phyloP scores from a whole-genome alignment of 2,888 invertebrate genomes.

The Linyphia triangularis region DNA sequence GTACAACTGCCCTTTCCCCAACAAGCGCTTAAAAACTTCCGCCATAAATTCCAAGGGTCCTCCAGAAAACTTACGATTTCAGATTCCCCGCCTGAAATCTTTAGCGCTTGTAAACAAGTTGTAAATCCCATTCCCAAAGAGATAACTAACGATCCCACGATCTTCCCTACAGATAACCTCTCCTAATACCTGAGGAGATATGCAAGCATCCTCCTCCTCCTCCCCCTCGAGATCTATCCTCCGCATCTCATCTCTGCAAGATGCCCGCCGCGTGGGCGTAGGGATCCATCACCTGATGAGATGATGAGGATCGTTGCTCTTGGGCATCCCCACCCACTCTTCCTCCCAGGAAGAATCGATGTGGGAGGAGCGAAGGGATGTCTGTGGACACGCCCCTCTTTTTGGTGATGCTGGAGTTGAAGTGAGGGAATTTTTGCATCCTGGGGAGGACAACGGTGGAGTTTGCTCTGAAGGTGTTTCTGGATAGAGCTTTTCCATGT shows the following conservation, averaged over 20 bases:
- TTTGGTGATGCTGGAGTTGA: neutral
- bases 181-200: neutral
- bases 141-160: slow-evolving; percentile 4
- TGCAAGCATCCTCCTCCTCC: slow-evolving; percentile 24
- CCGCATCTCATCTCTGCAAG: slow-evolving; percentile 10
- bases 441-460: slow-evolving; percentile 26
- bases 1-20: too few relatives aligned
- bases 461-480: slow-evolving; percentile 20
- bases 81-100: too few relatives aligned
- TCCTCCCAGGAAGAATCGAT: neutral
- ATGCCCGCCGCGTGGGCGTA: slow-evolving; percentile 38
- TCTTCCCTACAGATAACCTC: neutral
- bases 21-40: too few relatives aligned
- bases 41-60: too few relatives aligned
- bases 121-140: neutral
- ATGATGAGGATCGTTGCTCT: slow-evolving; percentile 17
- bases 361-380: slow-evolving; percentile 13
- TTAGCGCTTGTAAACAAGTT: neutral
- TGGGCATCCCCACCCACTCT: slow-evolving; percentile 57
- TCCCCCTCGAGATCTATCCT: neutral
- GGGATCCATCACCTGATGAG: slow-evolving; percentile 23
- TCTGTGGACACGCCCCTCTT: slow-evolving; percentile 26
- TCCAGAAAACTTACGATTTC: too few relatives aligned
- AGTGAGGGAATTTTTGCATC: slow-evolving; percentile 62
- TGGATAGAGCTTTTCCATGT: slow-evolving; percentile 36